phyloP scores from a whole-genome alignment of 2,797 vertebrate genomes.

The Scolopax bukidnonensis region DNA sequence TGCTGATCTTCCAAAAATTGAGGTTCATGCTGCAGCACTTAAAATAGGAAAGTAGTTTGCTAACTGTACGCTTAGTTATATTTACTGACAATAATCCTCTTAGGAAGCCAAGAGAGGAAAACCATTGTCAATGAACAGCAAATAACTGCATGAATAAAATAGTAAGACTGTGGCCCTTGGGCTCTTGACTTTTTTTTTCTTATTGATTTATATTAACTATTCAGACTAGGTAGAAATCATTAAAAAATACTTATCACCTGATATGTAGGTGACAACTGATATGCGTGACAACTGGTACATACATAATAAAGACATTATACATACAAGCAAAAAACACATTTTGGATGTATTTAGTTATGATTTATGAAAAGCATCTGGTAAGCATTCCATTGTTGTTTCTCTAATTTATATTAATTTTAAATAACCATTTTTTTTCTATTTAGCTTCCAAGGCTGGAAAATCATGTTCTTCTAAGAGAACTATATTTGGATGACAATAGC shows the following conservation, averaged over 20 bases:
- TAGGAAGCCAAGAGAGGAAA: neutral
- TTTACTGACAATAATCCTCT: neutral
- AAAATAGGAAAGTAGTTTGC: neutral
- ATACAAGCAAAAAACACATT: neutral
- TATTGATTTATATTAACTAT: neutral
- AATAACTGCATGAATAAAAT: neutral
- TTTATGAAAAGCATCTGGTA: conserved; percentile 29
- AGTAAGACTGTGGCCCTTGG: neutral
- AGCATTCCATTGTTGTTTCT: conserved; percentile 8
- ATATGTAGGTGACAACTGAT: neutral
- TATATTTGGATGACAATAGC: conserved; percentile 90
- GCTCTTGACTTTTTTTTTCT: neutral
- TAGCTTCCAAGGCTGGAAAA: conserved; percentile 87
- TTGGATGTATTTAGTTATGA: neutral
- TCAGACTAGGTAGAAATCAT: neutral
- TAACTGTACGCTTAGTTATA: neutral
- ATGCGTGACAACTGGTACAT: neutral
- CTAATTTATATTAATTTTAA: conserved; percentile 22
- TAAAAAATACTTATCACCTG: neutral
- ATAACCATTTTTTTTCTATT: conserved; percentile 40
- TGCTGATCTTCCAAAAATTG: neutral
- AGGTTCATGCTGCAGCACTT: neutral
- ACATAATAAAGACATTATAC: neutral
- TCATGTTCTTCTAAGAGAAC: conserved; percentile 91
- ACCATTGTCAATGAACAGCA: neutral